phyloP scores from a whole-genome alignment of 2,113 vertebrate species.

The Ochotona curzoniae region DNA sequence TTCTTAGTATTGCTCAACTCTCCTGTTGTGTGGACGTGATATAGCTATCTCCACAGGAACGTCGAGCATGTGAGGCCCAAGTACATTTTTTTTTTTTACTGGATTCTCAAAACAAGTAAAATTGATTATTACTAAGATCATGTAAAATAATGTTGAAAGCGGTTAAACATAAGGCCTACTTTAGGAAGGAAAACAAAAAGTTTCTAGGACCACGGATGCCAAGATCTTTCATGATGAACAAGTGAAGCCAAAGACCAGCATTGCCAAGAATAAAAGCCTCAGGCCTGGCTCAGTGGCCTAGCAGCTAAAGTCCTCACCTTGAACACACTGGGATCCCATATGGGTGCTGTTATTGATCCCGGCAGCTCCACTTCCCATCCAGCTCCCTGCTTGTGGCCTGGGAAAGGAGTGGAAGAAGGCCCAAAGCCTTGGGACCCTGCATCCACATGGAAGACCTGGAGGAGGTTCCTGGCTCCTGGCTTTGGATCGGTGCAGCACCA shows the following conservation, averaged over 20 bases:
- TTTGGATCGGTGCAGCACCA: too few relatives aligned
- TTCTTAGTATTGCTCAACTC: neutral
- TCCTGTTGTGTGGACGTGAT: neutral
- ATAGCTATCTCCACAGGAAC: neutral
- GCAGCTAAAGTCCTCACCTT: too few relatives aligned
- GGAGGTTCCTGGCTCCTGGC: too few relatives aligned
- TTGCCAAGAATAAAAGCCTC: neutral
- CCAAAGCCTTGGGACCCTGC: too few relatives aligned
- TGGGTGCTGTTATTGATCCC: too few relatives aligned
- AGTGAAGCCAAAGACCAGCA: conserved; percentile 36
- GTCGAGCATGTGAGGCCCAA: neutral
- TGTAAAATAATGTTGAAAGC: conserved; percentile 38
- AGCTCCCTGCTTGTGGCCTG: too few relatives aligned
- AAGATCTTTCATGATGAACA: neutral
- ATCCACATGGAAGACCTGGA: too few relatives aligned
- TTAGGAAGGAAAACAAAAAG: conserved; percentile 35
- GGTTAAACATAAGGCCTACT: neutral
- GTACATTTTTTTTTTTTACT: neutral
- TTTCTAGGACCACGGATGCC: conserved; percentile 10
- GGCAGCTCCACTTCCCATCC: too few relatives aligned
- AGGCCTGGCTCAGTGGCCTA: too few relatives aligned
- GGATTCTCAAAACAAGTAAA: conserved; percentile 40
- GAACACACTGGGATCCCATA: too few relatives aligned
- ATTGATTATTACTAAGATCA: neutral
- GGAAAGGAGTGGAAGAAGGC: too few relatives aligned